Evolutionary conservation across 2,888 invertebrate genomes (phyloP).

Genomic region (Tetragonula carbonaria): DNA sequence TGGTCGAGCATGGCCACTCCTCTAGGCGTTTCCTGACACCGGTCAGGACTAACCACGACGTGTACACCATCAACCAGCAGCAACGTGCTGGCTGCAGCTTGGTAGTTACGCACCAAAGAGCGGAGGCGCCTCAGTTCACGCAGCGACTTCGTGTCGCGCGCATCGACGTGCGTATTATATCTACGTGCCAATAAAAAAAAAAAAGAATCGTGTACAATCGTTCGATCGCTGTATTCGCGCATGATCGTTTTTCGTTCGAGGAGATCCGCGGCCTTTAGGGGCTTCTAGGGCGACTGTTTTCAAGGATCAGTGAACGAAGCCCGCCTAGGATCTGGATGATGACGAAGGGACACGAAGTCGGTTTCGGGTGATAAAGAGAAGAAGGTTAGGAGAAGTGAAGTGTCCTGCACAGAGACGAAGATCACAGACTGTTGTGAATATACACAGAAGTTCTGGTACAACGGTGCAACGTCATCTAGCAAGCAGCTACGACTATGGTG

Average conservation of each 20-base stretch:
- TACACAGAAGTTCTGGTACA: neutral
- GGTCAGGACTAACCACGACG: slow-evolving; percentile 57
- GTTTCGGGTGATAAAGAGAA: slow-evolving; percentile 31
- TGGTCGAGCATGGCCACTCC: slow-evolving; percentile 78
- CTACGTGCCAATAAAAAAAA: neutral
- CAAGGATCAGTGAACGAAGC: slow-evolving; percentile 3
- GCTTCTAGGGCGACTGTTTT: neutral
- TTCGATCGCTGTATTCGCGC: neutral
- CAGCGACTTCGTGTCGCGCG: slow-evolving; percentile 78
- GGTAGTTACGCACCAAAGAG: slow-evolving; percentile 54
- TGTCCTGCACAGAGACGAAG: neutral
- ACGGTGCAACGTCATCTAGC: slow-evolving; percentile 57
- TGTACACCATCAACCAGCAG: slow-evolving; percentile 40
- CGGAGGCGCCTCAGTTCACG: slow-evolving; percentile 75
- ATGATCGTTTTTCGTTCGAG: too few relatives aligned
- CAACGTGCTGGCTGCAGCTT: slow-evolving; percentile 61
- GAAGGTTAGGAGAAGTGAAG: neutral
- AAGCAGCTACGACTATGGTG: slow-evolving; percentile 81
- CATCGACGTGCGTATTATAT: slow-evolving; percentile 64
- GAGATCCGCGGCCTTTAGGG: too few relatives aligned
- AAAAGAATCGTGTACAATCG: neutral
- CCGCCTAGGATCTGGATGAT: neutral
- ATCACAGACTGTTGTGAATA: neutral
- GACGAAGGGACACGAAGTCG: slow-evolving; percentile 8
- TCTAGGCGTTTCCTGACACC: slow-evolving; percentile 72